Conservation (phyloP, 1,140 invertebrate genomes). For the Drosophila albomicans region DNA sequence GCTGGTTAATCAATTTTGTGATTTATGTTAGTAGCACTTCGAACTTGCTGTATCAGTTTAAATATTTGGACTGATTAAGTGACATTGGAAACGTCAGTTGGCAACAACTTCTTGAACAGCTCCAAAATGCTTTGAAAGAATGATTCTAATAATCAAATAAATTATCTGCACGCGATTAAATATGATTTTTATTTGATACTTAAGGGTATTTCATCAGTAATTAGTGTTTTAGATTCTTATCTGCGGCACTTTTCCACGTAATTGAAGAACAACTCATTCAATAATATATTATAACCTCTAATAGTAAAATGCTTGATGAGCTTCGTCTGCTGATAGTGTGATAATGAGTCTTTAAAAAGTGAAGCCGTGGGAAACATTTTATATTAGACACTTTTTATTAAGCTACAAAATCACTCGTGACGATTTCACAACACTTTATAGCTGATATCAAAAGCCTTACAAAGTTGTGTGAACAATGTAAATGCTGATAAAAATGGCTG, state of each 20-base stretch:
- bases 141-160: constrained; percentile 42
- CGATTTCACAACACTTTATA: constrained; percentile 1
- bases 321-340: constrained; percentile 12
- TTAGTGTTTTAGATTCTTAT: constrained; percentile 25
- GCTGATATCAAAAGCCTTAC: not conserved
- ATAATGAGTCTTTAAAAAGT: constrained; percentile 5
- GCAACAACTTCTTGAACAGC: constrained; percentile 11
- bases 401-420: not conserved
- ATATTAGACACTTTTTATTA: constrained; percentile 29
- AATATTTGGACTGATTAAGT: constrained; percentile 12
- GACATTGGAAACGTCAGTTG: constrained; percentile 12
- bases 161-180: constrained; percentile 37
- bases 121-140: constrained; percentile 6
- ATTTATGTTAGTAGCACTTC: constrained; percentile 21
- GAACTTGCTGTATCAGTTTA: constrained; percentile 14
- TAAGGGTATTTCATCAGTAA: constrained; percentile 24
- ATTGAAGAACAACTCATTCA: constrained; percentile 5
- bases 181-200: constrained; percentile 33
- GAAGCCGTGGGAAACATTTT: constrained; percentile 33
- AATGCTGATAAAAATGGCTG: constrained; percentile 10
- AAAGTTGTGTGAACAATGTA: constrained; percentile 18
- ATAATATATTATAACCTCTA: not conserved
- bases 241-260: not conserved
- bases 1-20: constrained; percentile 1
- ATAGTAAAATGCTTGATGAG: constrained; percentile 5